These are phyloP conservation scores for Schizopygopsis malacanthus DNA, from an alignment of 2,797 vertebrate genomes.

Conservation along the genomic window DNA sequence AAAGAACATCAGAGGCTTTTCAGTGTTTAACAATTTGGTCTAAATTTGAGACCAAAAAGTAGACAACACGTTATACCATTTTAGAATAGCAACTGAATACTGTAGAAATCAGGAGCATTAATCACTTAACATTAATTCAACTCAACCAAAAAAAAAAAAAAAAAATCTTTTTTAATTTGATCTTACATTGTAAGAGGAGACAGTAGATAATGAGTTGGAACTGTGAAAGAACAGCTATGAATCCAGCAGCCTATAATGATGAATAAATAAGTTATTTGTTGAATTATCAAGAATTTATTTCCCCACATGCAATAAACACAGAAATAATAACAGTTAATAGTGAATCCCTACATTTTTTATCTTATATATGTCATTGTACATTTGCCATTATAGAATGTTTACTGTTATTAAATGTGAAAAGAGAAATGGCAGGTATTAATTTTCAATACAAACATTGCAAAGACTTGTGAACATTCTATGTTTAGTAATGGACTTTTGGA, in stretches of 20 bases:
- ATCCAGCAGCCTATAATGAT: background rate
- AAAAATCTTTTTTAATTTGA: background rate
- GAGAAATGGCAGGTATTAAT: background rate
- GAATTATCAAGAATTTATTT: background rate
- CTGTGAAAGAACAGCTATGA: background rate
- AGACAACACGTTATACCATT: background rate
- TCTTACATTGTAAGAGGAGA: slow-evolving; percentile 3
- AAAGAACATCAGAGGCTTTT: no score
- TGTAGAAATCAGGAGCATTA: background rate
- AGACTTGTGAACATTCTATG: background rate
- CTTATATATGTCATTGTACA: background rate
- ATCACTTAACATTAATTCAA: background rate
- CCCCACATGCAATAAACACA: background rate
- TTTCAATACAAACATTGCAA: background rate
- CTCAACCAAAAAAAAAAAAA: no score
- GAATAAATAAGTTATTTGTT: background rate
- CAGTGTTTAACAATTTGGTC: no score
- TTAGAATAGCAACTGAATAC: background rate
- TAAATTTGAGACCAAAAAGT: background rate
- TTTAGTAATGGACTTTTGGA: background rate
- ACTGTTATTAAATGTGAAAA: background rate
- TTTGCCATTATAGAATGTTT: background rate
- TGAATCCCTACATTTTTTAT: no score
- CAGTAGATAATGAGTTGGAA: background rate
- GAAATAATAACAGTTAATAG: background rate